Conservation (phyloP, 2,113 vertebrate genomes). For the Calyptomena viridis region DNA sequence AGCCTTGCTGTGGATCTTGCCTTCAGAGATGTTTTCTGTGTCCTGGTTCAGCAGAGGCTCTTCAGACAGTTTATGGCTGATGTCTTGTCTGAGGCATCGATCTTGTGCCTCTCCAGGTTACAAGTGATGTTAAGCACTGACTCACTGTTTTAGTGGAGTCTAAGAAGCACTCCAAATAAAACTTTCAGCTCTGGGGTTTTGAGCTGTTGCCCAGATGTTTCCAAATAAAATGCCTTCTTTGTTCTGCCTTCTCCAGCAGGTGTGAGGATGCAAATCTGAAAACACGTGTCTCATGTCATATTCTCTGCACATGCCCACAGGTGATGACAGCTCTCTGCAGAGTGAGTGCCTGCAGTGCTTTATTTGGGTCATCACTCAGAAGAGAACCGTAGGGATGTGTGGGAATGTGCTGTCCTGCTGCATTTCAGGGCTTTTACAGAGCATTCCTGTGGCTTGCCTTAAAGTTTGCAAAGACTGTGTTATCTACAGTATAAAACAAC, state of each 20-base stretch:
- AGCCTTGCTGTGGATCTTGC: background rate
- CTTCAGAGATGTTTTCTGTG: background rate
- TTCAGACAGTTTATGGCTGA: background rate
- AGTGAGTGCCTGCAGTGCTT: background rate
- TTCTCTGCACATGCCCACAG: background rate
- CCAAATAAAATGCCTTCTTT: background rate
- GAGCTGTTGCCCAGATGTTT: background rate
- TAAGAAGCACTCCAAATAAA: background rate
- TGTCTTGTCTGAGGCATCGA: background rate
- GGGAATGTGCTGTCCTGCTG: background rate
- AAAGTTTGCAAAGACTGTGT: background rate
- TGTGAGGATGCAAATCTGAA: background rate
- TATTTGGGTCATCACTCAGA: background rate
- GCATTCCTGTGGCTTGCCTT: background rate
- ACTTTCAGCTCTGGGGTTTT: background rate
- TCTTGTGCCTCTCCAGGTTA: background rate
- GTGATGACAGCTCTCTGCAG: background rate
- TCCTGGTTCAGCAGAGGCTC: background rate
- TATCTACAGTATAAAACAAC: background rate
- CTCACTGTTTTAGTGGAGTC: background rate
- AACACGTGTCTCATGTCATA: rapidly evolving
- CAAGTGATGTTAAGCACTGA: background rate
- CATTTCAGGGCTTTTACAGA: background rate
- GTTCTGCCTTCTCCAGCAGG: background rate
- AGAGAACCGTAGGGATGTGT: rapidly evolving